phyloP scores from a whole-genome alignment of 30 jellyfish, hydroid and myxozoan species.

The Cassiopea andromeda region DNA sequence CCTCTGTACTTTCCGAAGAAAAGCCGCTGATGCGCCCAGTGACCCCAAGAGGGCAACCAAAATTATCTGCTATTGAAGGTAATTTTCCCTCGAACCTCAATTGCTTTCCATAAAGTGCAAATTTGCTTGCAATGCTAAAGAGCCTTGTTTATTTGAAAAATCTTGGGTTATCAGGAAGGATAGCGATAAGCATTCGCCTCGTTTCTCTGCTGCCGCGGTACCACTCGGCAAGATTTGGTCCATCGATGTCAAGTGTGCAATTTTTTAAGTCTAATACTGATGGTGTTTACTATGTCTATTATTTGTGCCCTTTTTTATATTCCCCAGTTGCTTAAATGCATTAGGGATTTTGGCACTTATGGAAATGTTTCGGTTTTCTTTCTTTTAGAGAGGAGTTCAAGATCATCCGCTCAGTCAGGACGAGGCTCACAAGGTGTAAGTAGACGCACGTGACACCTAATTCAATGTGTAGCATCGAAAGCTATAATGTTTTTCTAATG shows the following conservation, averaged over 20 bases:
- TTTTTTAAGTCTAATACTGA: no score
- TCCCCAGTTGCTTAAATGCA: no score
- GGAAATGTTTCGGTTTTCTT: neutral
- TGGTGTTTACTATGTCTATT: no score
- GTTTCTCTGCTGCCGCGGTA: no score
- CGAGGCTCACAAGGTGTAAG: constrained; percentile 33
- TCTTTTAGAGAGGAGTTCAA: constrained; percentile 32
- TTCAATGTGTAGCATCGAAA: no score
- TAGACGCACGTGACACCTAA: neutral
- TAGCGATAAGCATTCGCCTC: no score
- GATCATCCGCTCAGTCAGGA: constrained; percentile 26
- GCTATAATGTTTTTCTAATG: no score
- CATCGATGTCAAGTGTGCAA: no score
- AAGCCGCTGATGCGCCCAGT: constrained; percentile 69
- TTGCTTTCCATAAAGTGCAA: neutral
- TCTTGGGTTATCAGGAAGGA: no score
- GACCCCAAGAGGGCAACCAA: constrained; percentile 70
- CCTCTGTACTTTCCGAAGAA: constrained; percentile 20
- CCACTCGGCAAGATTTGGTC: no score
- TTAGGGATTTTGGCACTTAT: no score
- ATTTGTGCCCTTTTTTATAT: no score
- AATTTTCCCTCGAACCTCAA: neutral
- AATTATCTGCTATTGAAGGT: constrained; percentile 66
- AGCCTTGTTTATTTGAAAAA: neutral
- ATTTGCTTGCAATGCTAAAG: neutral